Evolutionary conservation across 2,113 vertebrate genomes (phyloP).

Genomic region (Lichenostomus cassidix): DNA sequence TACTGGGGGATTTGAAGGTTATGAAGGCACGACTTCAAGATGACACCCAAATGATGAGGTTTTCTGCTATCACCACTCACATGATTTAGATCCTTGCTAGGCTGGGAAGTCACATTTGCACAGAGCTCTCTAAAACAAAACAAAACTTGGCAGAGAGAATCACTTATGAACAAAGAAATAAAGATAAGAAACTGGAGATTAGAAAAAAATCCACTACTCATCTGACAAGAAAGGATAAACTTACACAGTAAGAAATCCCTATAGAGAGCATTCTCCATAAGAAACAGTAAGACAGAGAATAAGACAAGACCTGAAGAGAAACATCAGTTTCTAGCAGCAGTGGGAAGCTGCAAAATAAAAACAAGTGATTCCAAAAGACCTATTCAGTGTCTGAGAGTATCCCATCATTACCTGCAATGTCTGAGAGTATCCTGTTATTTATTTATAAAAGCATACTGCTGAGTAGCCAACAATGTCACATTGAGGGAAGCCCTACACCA

Average conservation of each 20-base stretch:
- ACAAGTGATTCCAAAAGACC: not conserved
- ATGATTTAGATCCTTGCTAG: not conserved
- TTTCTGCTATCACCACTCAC: not conserved
- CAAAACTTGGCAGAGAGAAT: not conserved
- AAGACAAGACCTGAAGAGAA: not conserved
- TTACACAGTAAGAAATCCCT: not conserved
- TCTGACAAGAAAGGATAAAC: slow-evolving; percentile 17
- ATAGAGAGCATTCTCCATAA: not conserved
- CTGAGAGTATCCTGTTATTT: not conserved
- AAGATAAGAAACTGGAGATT: slow-evolving; percentile 38
- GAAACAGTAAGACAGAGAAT: not conserved
- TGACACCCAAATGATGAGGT: not conserved
- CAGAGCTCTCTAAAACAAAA: not conserved
- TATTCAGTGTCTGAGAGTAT: not conserved
- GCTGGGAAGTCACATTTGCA: not conserved
- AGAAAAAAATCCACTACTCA: not conserved
- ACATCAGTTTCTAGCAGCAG: not conserved
- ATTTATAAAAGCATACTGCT: not conserved
- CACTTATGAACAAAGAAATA: not conserved
- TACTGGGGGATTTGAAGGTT: not conserved
- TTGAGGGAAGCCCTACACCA: not conserved
- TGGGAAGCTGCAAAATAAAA: not conserved
- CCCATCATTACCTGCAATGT: not conserved
- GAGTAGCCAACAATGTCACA: not conserved
- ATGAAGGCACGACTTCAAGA: not conserved